A percentile compares a stretch with the other conserved stretches of the same genome.
phyloP scores from a whole-genome alignment of 2,113 vertebrate genomes.

The Oncorhynchus gorbuscha region DNA sequence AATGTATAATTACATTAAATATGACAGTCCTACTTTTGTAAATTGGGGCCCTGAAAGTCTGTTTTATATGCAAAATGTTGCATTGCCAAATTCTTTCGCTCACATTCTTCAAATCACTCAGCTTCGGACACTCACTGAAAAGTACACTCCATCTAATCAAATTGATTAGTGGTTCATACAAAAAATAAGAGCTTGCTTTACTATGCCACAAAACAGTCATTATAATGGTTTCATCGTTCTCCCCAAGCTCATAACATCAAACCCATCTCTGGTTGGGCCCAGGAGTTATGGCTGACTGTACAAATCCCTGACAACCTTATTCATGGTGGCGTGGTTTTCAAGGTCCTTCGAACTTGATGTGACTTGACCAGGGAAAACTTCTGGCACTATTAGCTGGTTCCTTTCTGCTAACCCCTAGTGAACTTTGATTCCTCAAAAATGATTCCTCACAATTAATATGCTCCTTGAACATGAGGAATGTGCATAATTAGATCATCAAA shows the following conservation, averaged over 20 bases:
- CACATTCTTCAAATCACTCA: background rate
- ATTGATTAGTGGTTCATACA: background rate
- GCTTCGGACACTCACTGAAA: slow-evolving; percentile 26
- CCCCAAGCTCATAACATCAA: too few relatives aligned
- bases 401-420: slow-evolving; percentile 33
- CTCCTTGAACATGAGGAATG: slow-evolving; percentile 48
- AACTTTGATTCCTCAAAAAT: slow-evolving; percentile 24
- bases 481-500: slow-evolving; percentile 61
- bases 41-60: background rate
- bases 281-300: too few relatives aligned
- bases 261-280: too few relatives aligned
- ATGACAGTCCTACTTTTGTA: background rate
- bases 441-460: slow-evolving; percentile 37
- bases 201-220: background rate
- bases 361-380: background rate
- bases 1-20: background rate
- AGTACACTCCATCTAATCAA: background rate
- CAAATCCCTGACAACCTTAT: background rate
- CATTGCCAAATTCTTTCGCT: background rate
- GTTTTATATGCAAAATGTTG: background rate
- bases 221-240: too few relatives aligned
- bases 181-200: background rate
- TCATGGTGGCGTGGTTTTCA: background rate
- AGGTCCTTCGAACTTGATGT: background rate
- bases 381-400: background rate